A percentile compares a stretch with the other conserved stretches of the same genome.
These are phyloP conservation scores for Gallinago nigripennis DNA, from an alignment of 2,797 vertebrate species.

Conservation along the genomic window DNA sequence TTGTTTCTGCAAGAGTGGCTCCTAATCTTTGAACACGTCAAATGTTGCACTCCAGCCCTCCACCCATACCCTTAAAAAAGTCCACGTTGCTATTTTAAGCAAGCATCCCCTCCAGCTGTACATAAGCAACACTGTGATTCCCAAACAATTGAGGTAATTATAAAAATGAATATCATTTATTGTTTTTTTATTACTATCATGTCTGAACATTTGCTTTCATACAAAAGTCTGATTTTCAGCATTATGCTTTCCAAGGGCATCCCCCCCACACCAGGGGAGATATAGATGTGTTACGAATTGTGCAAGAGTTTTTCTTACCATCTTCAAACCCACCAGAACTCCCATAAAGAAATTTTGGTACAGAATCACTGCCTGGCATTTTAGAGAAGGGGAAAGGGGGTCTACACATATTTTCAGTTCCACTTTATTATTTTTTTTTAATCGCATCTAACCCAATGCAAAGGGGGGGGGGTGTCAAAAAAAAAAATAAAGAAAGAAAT, in stretches of 20 bases:
- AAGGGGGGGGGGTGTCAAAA: no score
- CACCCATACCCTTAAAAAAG: not conserved
- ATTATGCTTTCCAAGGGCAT: slow-evolving; percentile 46
- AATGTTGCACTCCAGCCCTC: not conserved
- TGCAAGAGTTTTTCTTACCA: slow-evolving; percentile 55
- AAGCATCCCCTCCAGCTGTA: slow-evolving; percentile 7
- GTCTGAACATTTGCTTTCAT: slow-evolving; percentile 64
- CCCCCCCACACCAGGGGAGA: not conserved
- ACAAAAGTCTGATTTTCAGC: slow-evolving; percentile 71
- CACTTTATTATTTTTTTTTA: not conserved
- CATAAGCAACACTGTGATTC: slow-evolving; percentile 31
- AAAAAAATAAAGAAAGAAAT: not conserved
- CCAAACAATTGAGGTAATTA: slow-evolving; percentile 75
- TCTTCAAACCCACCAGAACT: slow-evolving; percentile 62
- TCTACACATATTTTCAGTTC: slow-evolving; percentile 8
- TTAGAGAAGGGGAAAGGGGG: not conserved
- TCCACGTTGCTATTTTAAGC: not conserved
- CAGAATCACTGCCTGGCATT: not conserved
- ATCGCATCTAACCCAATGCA: not conserved
- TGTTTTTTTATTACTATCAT: slow-evolving; percentile 74
- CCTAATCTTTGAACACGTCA: not conserved
- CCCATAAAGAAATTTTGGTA: slow-evolving; percentile 64
- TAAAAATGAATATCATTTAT: slow-evolving; percentile 81
- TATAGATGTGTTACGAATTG: slow-evolving; percentile 21
- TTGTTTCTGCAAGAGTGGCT: not conserved